Evolutionary conservation across 1,140 invertebrate genomes (phyloP), one percentile per base, ranked within the genome.

Genomic region (Drosophila sulfurigaster): DNA sequence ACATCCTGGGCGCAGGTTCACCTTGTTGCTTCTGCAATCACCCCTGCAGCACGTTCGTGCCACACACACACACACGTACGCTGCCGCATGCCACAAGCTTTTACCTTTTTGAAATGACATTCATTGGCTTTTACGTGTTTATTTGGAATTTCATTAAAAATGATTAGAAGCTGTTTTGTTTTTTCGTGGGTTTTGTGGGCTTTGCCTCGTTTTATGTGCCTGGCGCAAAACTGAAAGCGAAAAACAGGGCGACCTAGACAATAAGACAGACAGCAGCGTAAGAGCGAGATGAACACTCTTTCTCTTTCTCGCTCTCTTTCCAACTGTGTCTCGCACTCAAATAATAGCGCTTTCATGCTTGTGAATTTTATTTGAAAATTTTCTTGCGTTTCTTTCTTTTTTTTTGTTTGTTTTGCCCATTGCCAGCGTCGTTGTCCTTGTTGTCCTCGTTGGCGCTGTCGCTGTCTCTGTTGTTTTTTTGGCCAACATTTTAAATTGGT

Each of bases 71-170:
- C 13, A 56, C 38, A 56, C 51, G 28, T 20, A 41, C 20, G 25
- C 57, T 38, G 35, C 43, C 65, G 57, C 71, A 69, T 69, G 71
- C 71, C 71, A 74, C 71, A 74, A 74, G 81, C 81, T 83, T 83
- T 88, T 87, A 87, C 85, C 85, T 88, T 87, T 87, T 87, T 88
- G 83, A 87, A 87, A 87, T 87, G 82, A 87, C 82, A 87, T 87
- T 87, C 82, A 87, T 87, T 87, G 82, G 82, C 82, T 87, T 87
- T 87, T 87, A 87, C 83, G 83, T 87, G 83, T 87, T 87, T 87
- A 87, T 87, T 87, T 87, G 83, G 83, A 87, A 87, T 87, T 87
- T 87, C 83, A 87, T 87, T 87, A 87, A 87, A 87, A 87, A 87
- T 87, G 87, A 87, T 87, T 87, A 87, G 83, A 87, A 87, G 83